A percentile compares a stretch with the other conserved stretches of the same genome.
phyloP scores from a whole-genome alignment of 2,888 invertebrate species.

The Therioaphis trifolii region DNA sequence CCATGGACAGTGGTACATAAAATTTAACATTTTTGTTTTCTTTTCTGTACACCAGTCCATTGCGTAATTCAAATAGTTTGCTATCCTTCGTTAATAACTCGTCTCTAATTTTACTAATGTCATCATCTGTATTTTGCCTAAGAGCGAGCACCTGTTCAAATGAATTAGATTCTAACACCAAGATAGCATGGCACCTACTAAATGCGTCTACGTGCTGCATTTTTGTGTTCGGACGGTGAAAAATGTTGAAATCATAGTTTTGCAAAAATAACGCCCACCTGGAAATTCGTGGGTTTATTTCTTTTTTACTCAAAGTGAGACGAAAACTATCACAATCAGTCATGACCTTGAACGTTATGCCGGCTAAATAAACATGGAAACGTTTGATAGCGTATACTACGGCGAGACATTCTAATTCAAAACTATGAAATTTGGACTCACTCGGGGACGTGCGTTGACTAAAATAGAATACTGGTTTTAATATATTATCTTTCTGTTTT shows the following conservation, averaged over 20 bases:
- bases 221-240: slow-evolving; percentile 65
- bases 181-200: slow-evolving; percentile 65
- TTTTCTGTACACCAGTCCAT: slow-evolving; percentile 27
- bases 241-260: slow-evolving; percentile 65
- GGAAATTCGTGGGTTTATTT: slow-evolving; percentile 67
- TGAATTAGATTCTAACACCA: slow-evolving; percentile 65
- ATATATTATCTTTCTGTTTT: neutral
- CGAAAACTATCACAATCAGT: neutral
- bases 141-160: slow-evolving; percentile 65
- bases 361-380: too few relatives aligned
- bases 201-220: slow-evolving; percentile 67
- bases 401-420: too few relatives aligned
- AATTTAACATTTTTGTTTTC: too few relatives aligned
- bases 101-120: neutral
- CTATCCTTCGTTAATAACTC: slow-evolving; percentile 11
- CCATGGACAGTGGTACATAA: slow-evolving; percentile 24
- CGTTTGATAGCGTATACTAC: too few relatives aligned
- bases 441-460: neutral
- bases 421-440: slow-evolving; percentile 20
- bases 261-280: slow-evolving; percentile 67
- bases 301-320: slow-evolving; percentile 64
- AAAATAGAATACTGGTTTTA: neutral
- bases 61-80: slow-evolving; percentile 24
- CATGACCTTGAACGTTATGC: too few relatives aligned
- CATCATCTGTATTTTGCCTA: slow-evolving; percentile 25